These are phyloP conservation scores for Himantopus leucocephalus DNA, from an alignment of 2,113 vertebrate genomes.

Conservation along the genomic window DNA sequence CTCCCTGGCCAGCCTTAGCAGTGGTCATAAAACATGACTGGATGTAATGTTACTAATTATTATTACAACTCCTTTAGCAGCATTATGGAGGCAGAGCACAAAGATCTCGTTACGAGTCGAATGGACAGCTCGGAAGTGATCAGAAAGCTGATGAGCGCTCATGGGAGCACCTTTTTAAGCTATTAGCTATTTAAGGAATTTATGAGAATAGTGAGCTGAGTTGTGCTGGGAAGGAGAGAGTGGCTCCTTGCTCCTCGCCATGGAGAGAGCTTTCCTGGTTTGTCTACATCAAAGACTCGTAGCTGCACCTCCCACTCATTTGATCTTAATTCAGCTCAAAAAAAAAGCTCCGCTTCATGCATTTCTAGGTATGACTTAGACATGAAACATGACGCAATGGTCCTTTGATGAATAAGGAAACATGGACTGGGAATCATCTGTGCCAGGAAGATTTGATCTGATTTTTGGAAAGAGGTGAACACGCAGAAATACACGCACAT, in stretches of 20 bases:
- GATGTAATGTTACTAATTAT: background rate
- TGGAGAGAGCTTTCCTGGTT: conserved; percentile 7
- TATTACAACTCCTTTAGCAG: background rate
- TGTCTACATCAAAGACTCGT: background rate
- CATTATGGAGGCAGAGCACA: background rate
- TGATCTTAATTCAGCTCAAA: conserved; percentile 57
- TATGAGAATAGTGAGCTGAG: background rate
- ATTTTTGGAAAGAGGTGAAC: background rate
- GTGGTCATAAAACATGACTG: background rate
- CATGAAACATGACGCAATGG: background rate
- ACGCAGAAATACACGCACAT: background rate
- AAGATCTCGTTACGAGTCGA: accelerated
- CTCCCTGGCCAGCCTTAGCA: background rate
- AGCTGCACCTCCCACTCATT: conserved; percentile 18
- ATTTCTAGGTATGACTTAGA: background rate
- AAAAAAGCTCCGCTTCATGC: background rate
- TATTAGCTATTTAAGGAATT: conserved; percentile 13
- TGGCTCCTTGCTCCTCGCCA: background rate
- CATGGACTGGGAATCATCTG: background rate
- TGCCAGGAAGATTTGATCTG: conserved; percentile 15
- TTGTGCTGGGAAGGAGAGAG: conserved; percentile 14
- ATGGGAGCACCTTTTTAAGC: background rate
- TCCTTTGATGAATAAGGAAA: conserved; percentile 26
- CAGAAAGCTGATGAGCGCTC: background rate
- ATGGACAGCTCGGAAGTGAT: background rate